Conservation (phyloP, 1,140 invertebrate genomes). For the Sinonovacula constricta region DNA sequence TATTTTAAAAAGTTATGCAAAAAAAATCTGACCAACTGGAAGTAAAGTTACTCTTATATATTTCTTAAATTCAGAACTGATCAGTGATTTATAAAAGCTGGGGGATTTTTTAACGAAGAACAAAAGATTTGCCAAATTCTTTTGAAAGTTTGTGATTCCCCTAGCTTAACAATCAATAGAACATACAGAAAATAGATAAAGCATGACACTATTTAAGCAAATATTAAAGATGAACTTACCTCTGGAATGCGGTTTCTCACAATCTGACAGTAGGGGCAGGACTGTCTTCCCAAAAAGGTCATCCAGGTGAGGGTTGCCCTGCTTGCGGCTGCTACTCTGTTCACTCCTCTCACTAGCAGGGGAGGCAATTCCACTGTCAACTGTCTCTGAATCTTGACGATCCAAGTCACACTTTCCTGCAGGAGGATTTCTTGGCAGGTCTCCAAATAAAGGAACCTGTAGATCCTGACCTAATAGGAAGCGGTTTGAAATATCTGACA, state of each 20-base stretch:
- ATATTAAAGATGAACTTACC: neutral
- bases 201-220: neutral
- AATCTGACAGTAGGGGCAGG: constrained; percentile 2
- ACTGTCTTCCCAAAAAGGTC: constrained; percentile 3
- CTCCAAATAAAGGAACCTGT: neutral
- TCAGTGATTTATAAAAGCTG: too few relatives aligned
- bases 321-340: neutral
- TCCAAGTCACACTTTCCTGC: neutral
- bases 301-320: neutral
- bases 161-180: too few relatives aligned
- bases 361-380: constrained; percentile 39
- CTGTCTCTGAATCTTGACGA: constrained; percentile 28
- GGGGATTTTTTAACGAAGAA: too few relatives aligned
- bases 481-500: neutral
- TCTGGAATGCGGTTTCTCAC: neutral
- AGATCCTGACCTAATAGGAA: neutral
- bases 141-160: too few relatives aligned
- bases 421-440: neutral
- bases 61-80: too few relatives aligned
- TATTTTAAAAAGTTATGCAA: neutral
- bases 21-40: neutral
- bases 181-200: too few relatives aligned
- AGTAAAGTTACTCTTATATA: too few relatives aligned
- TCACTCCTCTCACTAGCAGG: constrained; percentile 33
- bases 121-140: too few relatives aligned